Evolutionary conservation across 2,113 vertebrate species (phyloP).

Genomic region (Varanus komodoensis): DNA sequence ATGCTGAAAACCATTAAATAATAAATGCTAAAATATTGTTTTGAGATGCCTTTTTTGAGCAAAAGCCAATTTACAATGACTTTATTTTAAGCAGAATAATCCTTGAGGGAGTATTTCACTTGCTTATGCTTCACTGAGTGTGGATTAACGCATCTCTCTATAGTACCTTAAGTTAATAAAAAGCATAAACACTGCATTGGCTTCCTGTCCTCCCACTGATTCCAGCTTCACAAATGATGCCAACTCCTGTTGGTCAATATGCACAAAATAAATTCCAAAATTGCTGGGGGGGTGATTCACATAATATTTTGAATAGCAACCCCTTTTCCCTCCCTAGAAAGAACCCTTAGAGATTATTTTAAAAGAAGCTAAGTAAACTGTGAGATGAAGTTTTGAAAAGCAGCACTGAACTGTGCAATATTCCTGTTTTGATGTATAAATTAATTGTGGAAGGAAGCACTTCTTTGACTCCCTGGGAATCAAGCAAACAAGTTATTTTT

Average conservation of each 20-base stretch:
- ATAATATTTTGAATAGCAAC: not conserved
- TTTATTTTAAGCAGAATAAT: slow-evolving; percentile 44
- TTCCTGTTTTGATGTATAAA: not conserved
- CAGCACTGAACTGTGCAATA: not conserved
- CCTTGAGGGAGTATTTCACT: slow-evolving; percentile 64
- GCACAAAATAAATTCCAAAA: not conserved
- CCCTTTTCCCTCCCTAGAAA: not conserved
- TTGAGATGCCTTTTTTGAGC: slow-evolving; percentile 44
- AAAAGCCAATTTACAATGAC: slow-evolving; percentile 51
- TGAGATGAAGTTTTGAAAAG: no score
- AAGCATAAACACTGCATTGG: slow-evolving; percentile 50
- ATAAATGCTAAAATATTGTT: slow-evolving; percentile 53
- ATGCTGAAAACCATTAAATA: slow-evolving; percentile 47
- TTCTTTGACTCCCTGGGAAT: not conserved
- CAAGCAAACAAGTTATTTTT: not conserved
- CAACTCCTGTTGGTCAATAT: not conserved
- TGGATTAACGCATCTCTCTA: slow-evolving; percentile 59
- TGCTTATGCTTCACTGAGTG: slow-evolving; percentile 66
- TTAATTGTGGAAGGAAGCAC: not conserved
- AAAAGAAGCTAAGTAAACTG: not conserved
- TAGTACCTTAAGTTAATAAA: slow-evolving; percentile 56
- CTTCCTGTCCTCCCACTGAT: slow-evolving; percentile 29
- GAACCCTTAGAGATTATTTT: not conserved
- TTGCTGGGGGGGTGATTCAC: not conserved
- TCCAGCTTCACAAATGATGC: not conserved